Conservation (phyloP, 2,888 invertebrate genomes). For the Silvanus unidentatus region DNA sequence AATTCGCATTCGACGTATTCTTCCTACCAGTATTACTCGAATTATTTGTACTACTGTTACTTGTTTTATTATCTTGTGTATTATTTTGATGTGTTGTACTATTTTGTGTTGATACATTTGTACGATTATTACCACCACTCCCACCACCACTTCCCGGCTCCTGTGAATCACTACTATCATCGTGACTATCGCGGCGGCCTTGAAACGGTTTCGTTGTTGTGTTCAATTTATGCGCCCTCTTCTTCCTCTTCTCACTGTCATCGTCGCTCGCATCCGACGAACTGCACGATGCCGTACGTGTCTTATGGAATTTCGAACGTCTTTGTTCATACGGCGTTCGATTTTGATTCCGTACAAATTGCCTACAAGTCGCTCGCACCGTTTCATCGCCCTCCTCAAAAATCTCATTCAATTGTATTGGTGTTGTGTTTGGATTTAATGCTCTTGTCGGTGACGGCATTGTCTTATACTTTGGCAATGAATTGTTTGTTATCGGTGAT, state of each 20-base stretch:
- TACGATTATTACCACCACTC: constrained; percentile 13
- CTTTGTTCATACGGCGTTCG: constrained; percentile 51
- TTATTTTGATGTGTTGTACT: constrained; percentile 15
- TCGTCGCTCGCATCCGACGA: constrained; percentile 91
- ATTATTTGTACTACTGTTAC: constrained; percentile 28
- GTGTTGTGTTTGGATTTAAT: constrained; percentile 33
- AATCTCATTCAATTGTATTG: constrained; percentile 58
- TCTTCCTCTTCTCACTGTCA: constrained; percentile 76
- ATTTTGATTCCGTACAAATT: constrained; percentile 38
- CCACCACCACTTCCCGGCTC: constrained; percentile 25
- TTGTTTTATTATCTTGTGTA: constrained; percentile 10
- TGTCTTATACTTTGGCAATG: constrained; percentile 51
- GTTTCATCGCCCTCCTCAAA: constrained; percentile 53
- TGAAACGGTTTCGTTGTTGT: constrained; percentile 43
- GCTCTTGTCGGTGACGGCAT: constrained; percentile 52
- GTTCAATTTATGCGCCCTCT: constrained; percentile 67
- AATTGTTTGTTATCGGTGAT: constrained; percentile 30
- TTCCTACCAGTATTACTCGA: constrained; percentile 26
- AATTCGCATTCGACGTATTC: constrained; percentile 37
- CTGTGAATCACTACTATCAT: constrained; percentile 76
- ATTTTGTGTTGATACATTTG: constrained; percentile 16
- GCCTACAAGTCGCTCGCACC: constrained; percentile 27
- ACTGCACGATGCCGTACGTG: constrained; percentile 81
- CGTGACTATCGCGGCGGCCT: constrained; percentile 69
- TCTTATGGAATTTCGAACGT: constrained; percentile 64